These are phyloP conservation scores for Mellivora capensis DNA, from an alignment of 2,113 vertebrate species.

Conservation along the genomic window DNA sequence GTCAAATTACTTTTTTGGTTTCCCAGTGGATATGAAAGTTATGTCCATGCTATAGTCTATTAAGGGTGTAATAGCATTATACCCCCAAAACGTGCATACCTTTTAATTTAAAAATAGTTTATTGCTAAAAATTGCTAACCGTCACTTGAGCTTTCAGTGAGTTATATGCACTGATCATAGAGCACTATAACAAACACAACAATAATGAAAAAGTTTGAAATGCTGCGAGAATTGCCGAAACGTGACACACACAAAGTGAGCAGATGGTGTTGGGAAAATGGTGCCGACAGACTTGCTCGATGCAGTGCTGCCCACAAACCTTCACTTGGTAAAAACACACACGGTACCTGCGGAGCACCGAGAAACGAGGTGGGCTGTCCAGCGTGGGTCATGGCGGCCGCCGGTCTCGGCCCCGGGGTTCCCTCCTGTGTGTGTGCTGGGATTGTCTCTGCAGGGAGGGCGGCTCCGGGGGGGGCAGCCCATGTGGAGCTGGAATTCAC, in stretches of 20 bases:
- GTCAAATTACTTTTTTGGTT: background rate
- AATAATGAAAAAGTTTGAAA: background rate
- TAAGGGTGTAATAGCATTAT: background rate
- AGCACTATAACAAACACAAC: background rate
- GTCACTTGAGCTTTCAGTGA: background rate
- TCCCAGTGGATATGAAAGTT: background rate
- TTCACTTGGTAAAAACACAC: background rate
- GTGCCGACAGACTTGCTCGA: background rate
- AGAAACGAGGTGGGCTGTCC: background rate
- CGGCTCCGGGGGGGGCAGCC: background rate
- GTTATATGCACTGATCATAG: background rate
- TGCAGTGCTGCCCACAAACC: background rate
- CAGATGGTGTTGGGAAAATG: background rate
- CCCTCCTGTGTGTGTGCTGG: background rate
- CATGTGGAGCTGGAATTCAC: background rate
- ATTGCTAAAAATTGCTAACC: background rate
- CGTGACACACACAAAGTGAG: background rate
- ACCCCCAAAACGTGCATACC: background rate
- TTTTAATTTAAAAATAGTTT: background rate
- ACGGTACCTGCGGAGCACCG: background rate
- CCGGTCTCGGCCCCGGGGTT: too few species aligned
- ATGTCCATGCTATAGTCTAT: background rate
- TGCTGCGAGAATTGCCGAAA: background rate
- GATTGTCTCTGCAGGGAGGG: background rate
- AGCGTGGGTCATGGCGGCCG: accelerated